Evolutionary conservation across 1,140 invertebrate species (phyloP).

Genomic region (Wasmannia auropunctata): DNA sequence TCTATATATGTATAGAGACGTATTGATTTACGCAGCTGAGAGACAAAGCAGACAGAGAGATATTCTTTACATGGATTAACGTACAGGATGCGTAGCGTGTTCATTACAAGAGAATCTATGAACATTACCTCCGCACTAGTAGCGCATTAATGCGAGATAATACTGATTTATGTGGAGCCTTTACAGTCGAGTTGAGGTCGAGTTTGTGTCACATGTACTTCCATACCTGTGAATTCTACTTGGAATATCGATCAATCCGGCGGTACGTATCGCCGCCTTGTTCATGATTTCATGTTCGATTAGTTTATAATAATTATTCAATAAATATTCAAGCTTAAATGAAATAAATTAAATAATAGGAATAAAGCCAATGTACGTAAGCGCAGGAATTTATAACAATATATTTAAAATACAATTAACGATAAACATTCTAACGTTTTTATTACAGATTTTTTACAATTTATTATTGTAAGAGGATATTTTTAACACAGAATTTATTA

Average conservation of each 20-base stretch:
- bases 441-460: not conserved
- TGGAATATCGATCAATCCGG: constrained; percentile 42
- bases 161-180: constrained; percentile 56
- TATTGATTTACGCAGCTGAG: constrained; percentile 8
- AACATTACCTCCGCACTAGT: constrained; percentile 49
- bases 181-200: constrained; percentile 50
- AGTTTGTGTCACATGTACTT: constrained; percentile 47
- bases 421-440: not conserved
- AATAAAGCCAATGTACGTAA: too few relatives aligned
- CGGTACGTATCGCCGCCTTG: not conserved
- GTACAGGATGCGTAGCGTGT: constrained; percentile 40
- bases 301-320: too few relatives aligned
- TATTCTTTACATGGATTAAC: constrained; percentile 55
- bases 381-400: too few relatives aligned
- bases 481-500: not conserved
- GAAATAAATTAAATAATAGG: too few relatives aligned
- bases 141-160: constrained; percentile 59
- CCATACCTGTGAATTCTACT: constrained; percentile 6
- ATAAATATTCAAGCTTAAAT: too few relatives aligned
- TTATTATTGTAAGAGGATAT: not conserved
- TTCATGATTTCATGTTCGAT: constrained; percentile 4
- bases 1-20: not conserved
- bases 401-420: not conserved
- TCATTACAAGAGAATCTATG: constrained; percentile 57
- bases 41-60: constrained; percentile 24